Conservation (phyloP, 2,797 vertebrate species). For the Thaleichthys pacificus region DNA sequence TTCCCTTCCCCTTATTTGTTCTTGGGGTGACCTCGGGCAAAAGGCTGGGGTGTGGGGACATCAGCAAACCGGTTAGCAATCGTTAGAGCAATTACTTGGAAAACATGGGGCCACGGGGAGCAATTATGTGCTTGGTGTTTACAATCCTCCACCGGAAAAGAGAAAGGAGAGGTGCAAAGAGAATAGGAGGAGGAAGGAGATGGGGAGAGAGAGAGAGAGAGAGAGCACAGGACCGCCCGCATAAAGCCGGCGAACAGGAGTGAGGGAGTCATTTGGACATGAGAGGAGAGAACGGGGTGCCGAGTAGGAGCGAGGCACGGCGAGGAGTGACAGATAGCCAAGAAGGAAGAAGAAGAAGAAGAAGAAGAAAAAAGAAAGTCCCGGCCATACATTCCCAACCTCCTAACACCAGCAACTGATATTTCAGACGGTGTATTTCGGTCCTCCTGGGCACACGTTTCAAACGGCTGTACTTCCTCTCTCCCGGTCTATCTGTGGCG, state of each 20-base stretch:
- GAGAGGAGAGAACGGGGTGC: conserved; percentile 3
- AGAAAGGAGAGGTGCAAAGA: conserved; percentile 1
- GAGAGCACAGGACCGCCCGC: not conserved
- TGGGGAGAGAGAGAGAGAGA: conserved; percentile 28
- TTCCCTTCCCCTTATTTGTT: conserved; percentile 47
- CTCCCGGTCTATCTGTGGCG: conserved; percentile 45
- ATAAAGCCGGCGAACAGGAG: too few relatives aligned
- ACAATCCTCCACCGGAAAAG: conserved; percentile 48
- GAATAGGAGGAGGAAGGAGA: conserved; percentile 33
- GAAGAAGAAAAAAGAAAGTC: conserved; percentile 32
- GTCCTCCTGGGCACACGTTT: conserved; percentile 54
- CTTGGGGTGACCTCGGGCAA: conserved; percentile 60
- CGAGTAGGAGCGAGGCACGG: not conserved
- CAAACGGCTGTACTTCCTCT: conserved; percentile 30
- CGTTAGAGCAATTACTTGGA: conserved; percentile 67
- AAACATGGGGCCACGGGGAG: conserved; percentile 65
- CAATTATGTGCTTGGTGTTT: conserved; percentile 69
- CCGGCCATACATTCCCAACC: conserved; percentile 31
- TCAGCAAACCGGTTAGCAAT: conserved; percentile 56
- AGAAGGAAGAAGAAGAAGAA: conserved; percentile 28
- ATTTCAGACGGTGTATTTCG: conserved; percentile 49
- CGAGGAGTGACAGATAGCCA: not conserved
- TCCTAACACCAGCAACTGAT: conserved; percentile 35
- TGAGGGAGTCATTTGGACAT: conserved; percentile 33
- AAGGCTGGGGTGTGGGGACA: conserved; percentile 47